These are phyloP conservation scores for Orius insidiosus DNA, from an alignment of 1,140 invertebrate genomes.

Conservation along the genomic window DNA sequence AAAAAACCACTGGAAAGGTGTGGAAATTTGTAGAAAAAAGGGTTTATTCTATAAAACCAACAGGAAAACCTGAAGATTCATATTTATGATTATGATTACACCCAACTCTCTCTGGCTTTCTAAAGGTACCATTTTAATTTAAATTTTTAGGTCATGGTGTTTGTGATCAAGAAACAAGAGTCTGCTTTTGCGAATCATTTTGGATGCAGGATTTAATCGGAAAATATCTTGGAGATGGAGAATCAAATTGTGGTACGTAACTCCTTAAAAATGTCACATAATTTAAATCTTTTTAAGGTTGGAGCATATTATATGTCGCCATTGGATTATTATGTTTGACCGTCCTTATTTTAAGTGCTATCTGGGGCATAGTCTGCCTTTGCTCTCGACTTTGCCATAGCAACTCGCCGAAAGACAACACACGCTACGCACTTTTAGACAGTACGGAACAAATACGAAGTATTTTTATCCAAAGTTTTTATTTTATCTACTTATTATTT, in stretches of 20 bases:
- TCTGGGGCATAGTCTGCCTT: conserved; percentile 53
- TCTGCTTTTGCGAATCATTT: conserved; percentile 83
- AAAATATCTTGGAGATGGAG: conserved; percentile 39
- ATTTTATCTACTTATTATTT: conserved; percentile 1
- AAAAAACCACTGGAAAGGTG: no score
- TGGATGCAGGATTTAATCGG: conserved; percentile 77
- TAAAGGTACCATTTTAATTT: no score
- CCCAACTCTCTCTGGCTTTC: no score
- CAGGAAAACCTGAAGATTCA: no score
- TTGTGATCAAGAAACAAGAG: conserved; percentile 69
- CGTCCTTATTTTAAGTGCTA: conserved; percentile 39
- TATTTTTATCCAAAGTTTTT: conserved; percentile 11
- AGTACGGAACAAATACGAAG: conserved; percentile 17
- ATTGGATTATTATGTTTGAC: conserved; percentile 49
- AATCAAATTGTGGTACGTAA: conserved; percentile 57
- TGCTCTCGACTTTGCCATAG: conserved; percentile 36
- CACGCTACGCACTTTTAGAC: conserved; percentile 17
- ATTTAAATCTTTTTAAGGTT: conserved; percentile 44
- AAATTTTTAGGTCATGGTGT: conserved; percentile 51
- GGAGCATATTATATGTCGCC: conserved; percentile 75
- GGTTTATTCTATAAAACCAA: no score
- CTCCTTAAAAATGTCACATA: neutral
- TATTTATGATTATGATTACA: no score
- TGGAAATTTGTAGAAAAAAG: no score
- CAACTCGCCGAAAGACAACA: conserved; percentile 13